These are phyloP conservation scores for Nesospiza acunhae DNA, from an alignment of 2,113 vertebrate genomes.

Conservation along the genomic window DNA sequence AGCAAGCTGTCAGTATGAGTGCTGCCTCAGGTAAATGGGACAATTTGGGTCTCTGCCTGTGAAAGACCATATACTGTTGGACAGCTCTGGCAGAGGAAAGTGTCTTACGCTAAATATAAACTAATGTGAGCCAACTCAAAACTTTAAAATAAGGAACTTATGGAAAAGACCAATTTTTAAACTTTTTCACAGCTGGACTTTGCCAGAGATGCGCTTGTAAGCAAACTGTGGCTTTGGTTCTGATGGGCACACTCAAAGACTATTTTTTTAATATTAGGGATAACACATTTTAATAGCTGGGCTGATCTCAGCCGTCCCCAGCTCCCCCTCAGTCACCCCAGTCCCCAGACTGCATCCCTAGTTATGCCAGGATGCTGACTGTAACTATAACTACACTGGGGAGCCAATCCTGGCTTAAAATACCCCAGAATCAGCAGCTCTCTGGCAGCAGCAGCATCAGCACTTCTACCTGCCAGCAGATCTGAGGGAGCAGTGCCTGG, in stretches of 20 bases:
- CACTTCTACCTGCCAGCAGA: not conserved
- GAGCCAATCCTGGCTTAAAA: slow-evolving; percentile 22
- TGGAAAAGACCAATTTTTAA: not conserved
- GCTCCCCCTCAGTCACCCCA: not conserved
- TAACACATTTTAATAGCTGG: not conserved
- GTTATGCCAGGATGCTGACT: not conserved
- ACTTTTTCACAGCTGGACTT: not conserved
- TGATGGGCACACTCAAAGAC: rapidly evolving
- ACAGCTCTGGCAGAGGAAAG: not conserved
- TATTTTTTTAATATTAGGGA: not conserved
- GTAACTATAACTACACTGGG: not conserved
- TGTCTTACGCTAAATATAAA: not conserved
- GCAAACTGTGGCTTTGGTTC: not conserved
- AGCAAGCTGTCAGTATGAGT: not conserved
- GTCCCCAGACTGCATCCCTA: not conserved
- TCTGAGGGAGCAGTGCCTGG: not conserved
- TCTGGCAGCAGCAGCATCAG: slow-evolving; percentile 35
- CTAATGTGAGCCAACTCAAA: not conserved
- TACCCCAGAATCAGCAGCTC: slow-evolving; percentile 33
- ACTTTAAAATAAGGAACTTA: not conserved
- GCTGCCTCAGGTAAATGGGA: not conserved
- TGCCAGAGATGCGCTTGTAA: not conserved
- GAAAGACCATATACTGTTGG: not conserved
- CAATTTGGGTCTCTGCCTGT: not conserved
- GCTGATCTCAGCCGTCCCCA: not conserved